Conservation (phyloP, 2,113 vertebrate species). For the Vidua chalybeata region DNA sequence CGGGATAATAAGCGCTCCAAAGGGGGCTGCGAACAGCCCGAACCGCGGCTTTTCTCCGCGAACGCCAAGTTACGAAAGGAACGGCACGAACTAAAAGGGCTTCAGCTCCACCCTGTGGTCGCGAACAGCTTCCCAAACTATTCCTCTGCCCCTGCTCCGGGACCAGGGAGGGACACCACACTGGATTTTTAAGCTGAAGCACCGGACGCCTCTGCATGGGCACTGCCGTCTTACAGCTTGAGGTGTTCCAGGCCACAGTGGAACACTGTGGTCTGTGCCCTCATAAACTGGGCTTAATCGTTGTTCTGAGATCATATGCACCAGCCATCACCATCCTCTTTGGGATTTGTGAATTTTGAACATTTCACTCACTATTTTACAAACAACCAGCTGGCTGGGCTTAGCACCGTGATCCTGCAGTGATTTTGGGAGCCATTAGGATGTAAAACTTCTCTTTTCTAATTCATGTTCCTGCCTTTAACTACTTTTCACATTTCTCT, state of each 20-base stretch:
- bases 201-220: neutral
- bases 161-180: accelerated
- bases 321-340: neutral
- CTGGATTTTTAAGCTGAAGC: neutral
- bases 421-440: neutral
- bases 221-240: neutral
- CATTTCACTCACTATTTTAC: neutral
- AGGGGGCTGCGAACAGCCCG: neutral
- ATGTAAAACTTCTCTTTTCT: neutral
- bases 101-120: conserved; percentile 53
- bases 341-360: neutral
- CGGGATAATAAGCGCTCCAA: neutral
- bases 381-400: neutral
- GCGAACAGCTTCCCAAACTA: neutral
- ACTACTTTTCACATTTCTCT: neutral
- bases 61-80: neutral
- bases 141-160: neutral
- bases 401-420: neutral
- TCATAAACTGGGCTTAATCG: neutral
- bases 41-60: neutral
- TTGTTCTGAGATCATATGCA: neutral
- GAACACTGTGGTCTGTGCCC: neutral
- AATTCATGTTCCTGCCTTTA: neutral
- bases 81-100: neutral
- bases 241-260: neutral